Conservation (phyloP, 2,888 invertebrate genomes). For the Entomobrya multifasciata region DNA sequence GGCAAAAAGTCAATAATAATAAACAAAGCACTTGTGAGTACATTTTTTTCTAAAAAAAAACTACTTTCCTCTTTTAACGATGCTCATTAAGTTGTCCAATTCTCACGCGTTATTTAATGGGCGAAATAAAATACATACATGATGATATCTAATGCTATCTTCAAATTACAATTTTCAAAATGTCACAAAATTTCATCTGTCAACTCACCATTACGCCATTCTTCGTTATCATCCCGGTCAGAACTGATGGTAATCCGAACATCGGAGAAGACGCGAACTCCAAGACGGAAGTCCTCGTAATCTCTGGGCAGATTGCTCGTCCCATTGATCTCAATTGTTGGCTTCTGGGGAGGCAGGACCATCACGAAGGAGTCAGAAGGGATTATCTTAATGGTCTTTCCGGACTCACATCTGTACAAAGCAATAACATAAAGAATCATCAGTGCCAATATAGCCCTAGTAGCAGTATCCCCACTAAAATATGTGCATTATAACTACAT, state of each 20-base stretch:
- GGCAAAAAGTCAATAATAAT: too few relatives aligned
- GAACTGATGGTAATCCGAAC: slow-evolving; percentile 86
- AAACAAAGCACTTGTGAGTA: too few relatives aligned
- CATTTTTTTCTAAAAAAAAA: too few relatives aligned
- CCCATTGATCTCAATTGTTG: slow-evolving; percentile 91
- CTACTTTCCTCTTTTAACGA: too few relatives aligned
- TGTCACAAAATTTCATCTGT: slow-evolving; percentile 23
- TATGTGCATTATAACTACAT: too few relatives aligned
- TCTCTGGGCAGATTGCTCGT: slow-evolving; percentile 91
- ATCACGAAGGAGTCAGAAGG: slow-evolving; percentile 92
- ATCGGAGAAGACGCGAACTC: slow-evolving; percentile 94
- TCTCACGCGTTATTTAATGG: too few relatives aligned
- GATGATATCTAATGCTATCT: too few relatives aligned
- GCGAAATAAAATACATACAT: too few relatives aligned
- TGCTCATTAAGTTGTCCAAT: too few relatives aligned
- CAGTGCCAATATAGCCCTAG: too few relatives aligned
- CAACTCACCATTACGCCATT: slow-evolving; percentile 80
- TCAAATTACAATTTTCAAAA: slow-evolving; percentile 11
- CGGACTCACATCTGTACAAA: slow-evolving; percentile 86
- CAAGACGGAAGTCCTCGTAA: slow-evolving; percentile 91
- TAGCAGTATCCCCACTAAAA: too few relatives aligned
- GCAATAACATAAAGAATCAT: slow-evolving; percentile 72
- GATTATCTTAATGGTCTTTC: slow-evolving; percentile 87
- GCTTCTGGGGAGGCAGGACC: slow-evolving; percentile 92
- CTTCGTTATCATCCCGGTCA: slow-evolving; percentile 80